Base-by-base conservation (phyloP, 2,888 invertebrate genomes). In the Ophioninae sp. region DNA sequence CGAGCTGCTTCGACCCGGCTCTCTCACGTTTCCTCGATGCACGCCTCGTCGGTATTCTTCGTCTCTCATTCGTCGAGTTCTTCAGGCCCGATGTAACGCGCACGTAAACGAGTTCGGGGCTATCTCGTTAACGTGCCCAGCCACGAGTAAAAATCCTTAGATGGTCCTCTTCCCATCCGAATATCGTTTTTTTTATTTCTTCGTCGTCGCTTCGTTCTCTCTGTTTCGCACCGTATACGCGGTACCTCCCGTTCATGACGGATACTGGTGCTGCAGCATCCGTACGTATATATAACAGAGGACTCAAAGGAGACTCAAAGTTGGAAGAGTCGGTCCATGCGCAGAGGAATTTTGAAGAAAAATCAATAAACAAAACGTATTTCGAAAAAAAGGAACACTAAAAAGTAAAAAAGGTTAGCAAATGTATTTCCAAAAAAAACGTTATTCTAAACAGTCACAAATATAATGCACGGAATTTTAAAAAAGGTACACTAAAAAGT, bases 1-100 rank as follows among this genome's bases (percentile, higher is more conserved):
- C 67, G 44, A 81, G 72, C 76, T 67, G 72, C 72, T 71, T 72
- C 22, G 58, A 77, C 51, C 72, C 20, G 65, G 37, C 76, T 81
- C 63, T 30, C 44, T 30, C 76, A 39, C 56, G 65, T 10, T 37
- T 59, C 37, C 39, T 17, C 69, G 58, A 59, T 65, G n/a, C 59
- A 59, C 23, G 69, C 30, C 22, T 17, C 69, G 41, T 9, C 56
- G 69, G 10, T 17, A 13, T 56, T 22, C 41, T 30, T 68, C 37
- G 13, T 13, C 68, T 51, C 44, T 20, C 61, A 23, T 39, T 37
- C 67, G 67, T 69, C 44, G 30, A 30, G 30, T 51, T 61, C 61
- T 64, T 5, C 39, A 37, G 37, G 23, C 22, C 3, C 41, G 58
- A 22, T 68, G 20, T 20, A 30, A 68, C 67, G 51, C 61, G 6